Evolutionary conservation across 2,888 invertebrate genomes (phyloP), one percentile per base, ranked within the genome.

Genomic region (Pristionchus mayeri): DNA sequence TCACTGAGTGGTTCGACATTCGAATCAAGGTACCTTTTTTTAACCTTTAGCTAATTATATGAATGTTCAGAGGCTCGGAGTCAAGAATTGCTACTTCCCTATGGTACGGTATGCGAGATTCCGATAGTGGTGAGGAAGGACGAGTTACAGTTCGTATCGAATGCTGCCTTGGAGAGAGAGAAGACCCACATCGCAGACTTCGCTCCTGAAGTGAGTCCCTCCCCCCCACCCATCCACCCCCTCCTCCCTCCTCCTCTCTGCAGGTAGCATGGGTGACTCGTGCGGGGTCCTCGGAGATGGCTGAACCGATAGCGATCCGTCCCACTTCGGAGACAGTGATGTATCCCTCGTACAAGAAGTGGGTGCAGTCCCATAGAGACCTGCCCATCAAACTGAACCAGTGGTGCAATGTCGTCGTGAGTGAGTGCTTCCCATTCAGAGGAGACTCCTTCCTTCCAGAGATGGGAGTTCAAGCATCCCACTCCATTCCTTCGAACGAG

Each of bases 381-480:
- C 95, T 99, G 90, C 99, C 99, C 3, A 95, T 98, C 87, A 96
- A 96, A 92, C 95, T 99, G 9, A 99, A 99, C 94, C 99, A 99
- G 93, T 99, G 99, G 99, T 98, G 97, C 93, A 99, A 98, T 93
- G 98, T 99, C 92, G 99, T 99, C 91, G 97, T 97, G 93, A 94
- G 95, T 90, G 13, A 27, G 6, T 13, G 21, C 13, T n/a, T 52
- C 7, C 11, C 34, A 67, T 16, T 48, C 13, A 44, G 18, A 9
- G 7, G 21, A 27, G 2, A 27, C 37, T 34, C 27, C 16, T 24
- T 24, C 44, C 0, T 93, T 94, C 30, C 91, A 97, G 97, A 95
- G 99, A 91, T 99, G 99, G 99, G 99, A 99, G 94, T 99, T 99
- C 94, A 99, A 99, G 93, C 98, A 99, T 94, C 99, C 99, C 9